phyloP scores from a whole-genome alignment of 2,888 invertebrate genomes.

The Chymomyza fuscimana region DNA sequence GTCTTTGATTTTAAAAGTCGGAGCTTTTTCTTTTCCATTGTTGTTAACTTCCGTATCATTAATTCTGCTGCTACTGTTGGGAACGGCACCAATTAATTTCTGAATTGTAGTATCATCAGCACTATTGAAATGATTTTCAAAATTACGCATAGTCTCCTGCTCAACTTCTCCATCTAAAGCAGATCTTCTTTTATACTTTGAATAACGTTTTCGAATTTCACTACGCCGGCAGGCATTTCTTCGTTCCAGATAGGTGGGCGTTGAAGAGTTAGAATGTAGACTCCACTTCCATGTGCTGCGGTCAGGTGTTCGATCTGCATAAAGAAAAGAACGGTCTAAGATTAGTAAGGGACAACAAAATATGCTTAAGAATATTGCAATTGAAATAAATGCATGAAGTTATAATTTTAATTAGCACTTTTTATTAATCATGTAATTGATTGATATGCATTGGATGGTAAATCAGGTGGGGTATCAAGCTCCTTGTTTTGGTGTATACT shows the following conservation, averaged over 20 bases:
- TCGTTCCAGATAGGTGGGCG: conserved; percentile 94
- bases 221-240: conserved; percentile 87
- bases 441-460: too few relatives aligned
- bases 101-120: conserved; percentile 76
- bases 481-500: too few relatives aligned
- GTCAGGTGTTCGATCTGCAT: conserved; percentile 78
- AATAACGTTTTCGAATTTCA: conserved; percentile 78
- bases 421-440: too few relatives aligned
- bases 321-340: not conserved
- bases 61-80: conserved; percentile 39
- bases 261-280: conserved; percentile 85
- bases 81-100: conserved; percentile 58
- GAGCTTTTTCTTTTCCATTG: not conserved
- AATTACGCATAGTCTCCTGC: conserved; percentile 16
- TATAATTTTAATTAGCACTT: too few relatives aligned
- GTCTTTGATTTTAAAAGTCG: not conserved
- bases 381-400: too few relatives aligned
- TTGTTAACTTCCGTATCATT: not conserved
- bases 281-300: conserved; percentile 80
- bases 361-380: not conserved
- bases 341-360: not conserved
- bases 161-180: conserved; percentile 46
- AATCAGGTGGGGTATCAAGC: too few relatives aligned
- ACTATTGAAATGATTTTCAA: conserved; percentile 57
- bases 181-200: conserved; percentile 75